Evolutionary conservation across 2,888 invertebrate genomes (phyloP).

Genomic region (Phasia obesa): DNA sequence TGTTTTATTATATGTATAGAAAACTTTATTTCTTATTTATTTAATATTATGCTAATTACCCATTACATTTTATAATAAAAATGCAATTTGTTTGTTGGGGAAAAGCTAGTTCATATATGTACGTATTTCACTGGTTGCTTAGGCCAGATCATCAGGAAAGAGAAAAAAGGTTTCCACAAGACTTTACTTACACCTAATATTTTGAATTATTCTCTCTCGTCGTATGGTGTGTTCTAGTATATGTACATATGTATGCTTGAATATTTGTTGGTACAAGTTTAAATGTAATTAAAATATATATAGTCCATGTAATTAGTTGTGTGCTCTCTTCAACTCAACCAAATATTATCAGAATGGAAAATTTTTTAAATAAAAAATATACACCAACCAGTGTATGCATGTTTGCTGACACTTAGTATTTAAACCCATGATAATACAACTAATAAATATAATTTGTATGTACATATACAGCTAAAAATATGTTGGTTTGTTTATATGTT

Average conservation of each 20-base stretch:
- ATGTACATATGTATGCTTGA: no score
- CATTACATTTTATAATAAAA: no score
- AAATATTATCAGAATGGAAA: constrained; percentile 72
- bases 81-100: no score
- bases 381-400: background rate
- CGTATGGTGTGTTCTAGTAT: background rate
- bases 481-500: no score
- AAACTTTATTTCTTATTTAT: no score
- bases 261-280: background rate
- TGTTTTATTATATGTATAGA: no score
- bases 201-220: background rate
- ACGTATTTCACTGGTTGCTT: no score
- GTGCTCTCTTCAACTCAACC: background rate
- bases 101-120: no score
- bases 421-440: constrained; percentile 2
- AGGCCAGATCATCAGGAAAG: no score
- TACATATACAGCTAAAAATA: no score
- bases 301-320: constrained; percentile 4
- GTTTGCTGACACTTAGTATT: background rate
- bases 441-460: background rate
- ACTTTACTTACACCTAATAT: background rate
- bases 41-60: no score
- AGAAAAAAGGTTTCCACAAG: no score
- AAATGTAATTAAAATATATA: background rate
- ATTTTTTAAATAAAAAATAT: constrained; percentile 52